phyloP scores from a whole-genome alignment of 2,888 invertebrate species.

The Polia nebulosa region DNA sequence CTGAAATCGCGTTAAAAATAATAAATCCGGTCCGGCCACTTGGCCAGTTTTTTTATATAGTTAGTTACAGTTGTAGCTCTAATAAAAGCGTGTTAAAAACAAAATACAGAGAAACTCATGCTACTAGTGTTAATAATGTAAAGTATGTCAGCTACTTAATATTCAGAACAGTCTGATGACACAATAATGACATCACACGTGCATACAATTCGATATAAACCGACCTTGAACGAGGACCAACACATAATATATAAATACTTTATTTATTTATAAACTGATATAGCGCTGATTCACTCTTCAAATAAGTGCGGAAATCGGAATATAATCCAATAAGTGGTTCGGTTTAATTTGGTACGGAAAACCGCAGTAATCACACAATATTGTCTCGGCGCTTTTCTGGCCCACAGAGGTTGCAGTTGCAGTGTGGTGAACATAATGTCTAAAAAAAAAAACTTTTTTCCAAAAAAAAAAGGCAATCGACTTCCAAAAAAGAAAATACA shows the following conservation, averaged over 20 bases:
- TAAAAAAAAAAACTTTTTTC: no score
- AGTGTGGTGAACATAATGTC: no score
- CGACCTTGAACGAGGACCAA: slow-evolving; percentile 39
- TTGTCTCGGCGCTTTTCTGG: no score
- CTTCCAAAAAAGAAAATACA: no score
- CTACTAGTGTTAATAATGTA: background rate
- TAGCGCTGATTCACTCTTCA: slow-evolving; percentile 23
- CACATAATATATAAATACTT: slow-evolving; percentile 24
- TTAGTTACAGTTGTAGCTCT: no score
- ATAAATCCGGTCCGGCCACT: no score
- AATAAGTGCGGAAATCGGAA: slow-evolving; percentile 7
- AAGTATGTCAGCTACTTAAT: background rate
- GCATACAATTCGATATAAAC: background rate
- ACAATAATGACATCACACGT: slow-evolving; percentile 45
- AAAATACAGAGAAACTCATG: background rate
- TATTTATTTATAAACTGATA: slow-evolving; percentile 29
- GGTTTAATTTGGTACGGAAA: slow-evolving; percentile 4
- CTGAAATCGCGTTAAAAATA: no score
- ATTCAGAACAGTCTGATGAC: slow-evolving; percentile 37
- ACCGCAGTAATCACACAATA: background rate
- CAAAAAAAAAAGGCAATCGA: no score
- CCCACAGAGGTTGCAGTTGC: no score
- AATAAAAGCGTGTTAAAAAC: no score
- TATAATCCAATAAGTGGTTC: background rate
- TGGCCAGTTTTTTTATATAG: no score